Evolutionary conservation across 2,888 invertebrate genomes (phyloP), one percentile per base, ranked within the genome.

Genomic region (Metellina segmentata): DNA sequence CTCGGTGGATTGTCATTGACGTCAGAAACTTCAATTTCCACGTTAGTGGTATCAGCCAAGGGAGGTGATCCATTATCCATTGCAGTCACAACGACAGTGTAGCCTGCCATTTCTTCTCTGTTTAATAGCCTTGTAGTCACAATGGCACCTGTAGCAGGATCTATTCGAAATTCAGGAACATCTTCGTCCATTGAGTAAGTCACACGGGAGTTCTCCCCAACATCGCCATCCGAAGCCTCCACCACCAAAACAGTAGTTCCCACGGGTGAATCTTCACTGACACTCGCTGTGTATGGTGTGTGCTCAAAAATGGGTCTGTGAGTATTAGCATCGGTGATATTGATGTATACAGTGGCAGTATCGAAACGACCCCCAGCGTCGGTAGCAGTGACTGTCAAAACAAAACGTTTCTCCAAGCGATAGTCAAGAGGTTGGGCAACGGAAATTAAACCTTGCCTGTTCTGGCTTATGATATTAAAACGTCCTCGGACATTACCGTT

Each of bases 1-100:
- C 96, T 96, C 0, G 99, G 99, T 7, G 97, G 96, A 94, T 99
- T 98, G 94, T 99, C 99, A 94, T 99, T 99, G 0, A 99, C 98
- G 94, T 99, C 99, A 0, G 97, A 97, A 0, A 99, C 97, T 0
- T 98, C 97, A 93, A 99, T 98, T 95, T 99, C 98, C 0, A 99
- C 97, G 94, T 98, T 98, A 0, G 99, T 99, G 0, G 98, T 98
- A 94, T 99, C 99, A 0, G 98, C 97, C 19, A 98, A 95, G 0
- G 98, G 97, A 0, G 99, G 99, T 71, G 96, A 96, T 0, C 99
- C 99, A 1, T 98, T 98, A 95, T 99, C 99, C 93, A 97, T 96
- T 0, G 99, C 99, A 0, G 97, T 98, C 1, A 99, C 98, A 0
- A 98, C 98, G 70, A 99, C 95, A 8, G 98, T 95, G 95, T 98